phyloP scores from a whole-genome alignment of 2,888 invertebrate genomes.

The Parasteatoda lunata region DNA sequence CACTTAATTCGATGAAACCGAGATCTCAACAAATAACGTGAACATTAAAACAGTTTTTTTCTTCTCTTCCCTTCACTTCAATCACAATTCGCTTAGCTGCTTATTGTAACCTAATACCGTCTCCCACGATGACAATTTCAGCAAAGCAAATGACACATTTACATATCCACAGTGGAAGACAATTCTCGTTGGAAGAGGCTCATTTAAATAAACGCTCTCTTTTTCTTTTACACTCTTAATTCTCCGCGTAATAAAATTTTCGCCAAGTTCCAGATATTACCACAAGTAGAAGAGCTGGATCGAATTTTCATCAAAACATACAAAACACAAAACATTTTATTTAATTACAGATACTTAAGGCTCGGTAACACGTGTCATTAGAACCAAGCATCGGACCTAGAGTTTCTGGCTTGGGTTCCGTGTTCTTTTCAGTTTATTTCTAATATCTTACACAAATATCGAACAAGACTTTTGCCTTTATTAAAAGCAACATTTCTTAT shows the following conservation, averaged over 20 bases:
- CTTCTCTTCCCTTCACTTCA: constrained; percentile 1
- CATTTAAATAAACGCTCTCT: constrained; percentile 33
- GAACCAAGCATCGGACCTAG: constrained; percentile 7
- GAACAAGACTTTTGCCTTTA: constrained; percentile 60
- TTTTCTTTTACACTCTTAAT: constrained; percentile 30
- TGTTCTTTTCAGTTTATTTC: constrained; percentile 42
- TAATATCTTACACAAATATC: constrained; percentile 26
- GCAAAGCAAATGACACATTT: constrained; percentile 53
- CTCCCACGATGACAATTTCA: constrained; percentile 43
- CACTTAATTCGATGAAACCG: background rate
- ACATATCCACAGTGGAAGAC: constrained; percentile 30
- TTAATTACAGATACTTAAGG: constrained; percentile 56
- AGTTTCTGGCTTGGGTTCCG: background rate
- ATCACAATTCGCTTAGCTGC: constrained; percentile 35
- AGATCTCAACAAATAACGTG: constrained; percentile 12
- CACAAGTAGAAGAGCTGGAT: constrained; percentile 3
- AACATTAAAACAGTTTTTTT: background rate
- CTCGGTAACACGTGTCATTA: constrained; percentile 47
- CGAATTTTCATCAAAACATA: constrained; percentile 52
- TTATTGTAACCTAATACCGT: constrained; percentile 18
- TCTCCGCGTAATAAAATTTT: constrained; percentile 50
- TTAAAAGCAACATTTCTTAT: constrained; percentile 63
- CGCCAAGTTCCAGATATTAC: constrained; percentile 13
- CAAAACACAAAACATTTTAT: constrained; percentile 56
- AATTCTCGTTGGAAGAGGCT: constrained; percentile 14